Evolutionary conservation across 1,140 invertebrate species (phyloP).

Genomic region (Cotesia glomerata): DNA sequence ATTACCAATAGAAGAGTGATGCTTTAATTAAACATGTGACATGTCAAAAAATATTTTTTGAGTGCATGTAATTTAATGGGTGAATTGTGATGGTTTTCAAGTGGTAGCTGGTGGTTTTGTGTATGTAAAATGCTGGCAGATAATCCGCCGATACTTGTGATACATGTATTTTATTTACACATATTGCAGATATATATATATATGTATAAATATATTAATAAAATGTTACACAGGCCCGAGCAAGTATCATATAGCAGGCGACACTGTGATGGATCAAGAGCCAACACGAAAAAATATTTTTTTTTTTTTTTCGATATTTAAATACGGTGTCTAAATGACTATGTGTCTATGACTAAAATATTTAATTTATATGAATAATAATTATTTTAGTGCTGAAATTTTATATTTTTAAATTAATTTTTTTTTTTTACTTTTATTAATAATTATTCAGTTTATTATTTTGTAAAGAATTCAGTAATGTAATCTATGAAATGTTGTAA

Average conservation of each 20-base stretch:
- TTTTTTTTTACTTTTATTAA: too few species aligned
- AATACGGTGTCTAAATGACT: not conserved
- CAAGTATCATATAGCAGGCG: constrained; percentile 11
- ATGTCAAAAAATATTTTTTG: not conserved
- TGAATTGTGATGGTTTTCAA: not conserved
- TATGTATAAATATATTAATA: not conserved
- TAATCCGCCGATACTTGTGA: not conserved
- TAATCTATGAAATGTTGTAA: too few species aligned
- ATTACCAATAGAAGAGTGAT: constrained; percentile 29
- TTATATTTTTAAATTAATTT: too few species aligned
- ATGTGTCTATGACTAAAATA: too few species aligned
- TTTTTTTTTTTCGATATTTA: not conserved
- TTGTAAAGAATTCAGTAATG: too few species aligned
- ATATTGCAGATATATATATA: not conserved
- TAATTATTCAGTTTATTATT: too few species aligned
- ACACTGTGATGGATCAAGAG: constrained; percentile 1
- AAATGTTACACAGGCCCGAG: not conserved
- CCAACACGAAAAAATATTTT: not conserved
- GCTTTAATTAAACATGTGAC: not conserved
- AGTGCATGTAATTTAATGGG: not conserved
- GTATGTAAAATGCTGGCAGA: not conserved
- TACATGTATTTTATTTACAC: too few species aligned
- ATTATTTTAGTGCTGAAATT: too few species aligned
- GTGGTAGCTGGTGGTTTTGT: not conserved
- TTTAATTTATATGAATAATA: too few species aligned